A percentile compares a stretch with the other conserved stretches of the same genome.
Evolutionary conservation across 2,888 invertebrate genomes (phyloP).

Genomic region (Pseudococcus jackbeardsleyi): DNA sequence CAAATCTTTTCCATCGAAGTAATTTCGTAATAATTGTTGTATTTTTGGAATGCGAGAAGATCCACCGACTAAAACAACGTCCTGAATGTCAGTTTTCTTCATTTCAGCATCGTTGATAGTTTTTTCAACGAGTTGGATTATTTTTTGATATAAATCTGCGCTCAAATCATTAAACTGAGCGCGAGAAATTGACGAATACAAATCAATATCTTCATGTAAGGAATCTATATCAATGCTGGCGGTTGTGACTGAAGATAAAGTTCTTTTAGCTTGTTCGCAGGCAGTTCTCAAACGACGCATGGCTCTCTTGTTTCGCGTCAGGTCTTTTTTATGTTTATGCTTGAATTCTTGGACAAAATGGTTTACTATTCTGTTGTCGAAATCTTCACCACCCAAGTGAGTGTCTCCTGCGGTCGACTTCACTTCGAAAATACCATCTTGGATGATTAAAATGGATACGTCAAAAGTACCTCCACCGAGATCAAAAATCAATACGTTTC

Average conservation of each 20-base stretch:
- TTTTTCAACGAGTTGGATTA: conserved; percentile 76
- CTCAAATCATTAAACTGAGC: conserved; percentile 98
- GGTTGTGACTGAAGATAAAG: conserved; percentile 86
- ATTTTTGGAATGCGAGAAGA: conserved; percentile 98
- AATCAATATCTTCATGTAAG: conserved; percentile 94
- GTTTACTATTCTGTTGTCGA: conserved; percentile 91
- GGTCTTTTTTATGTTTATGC: conserved; percentile 92
- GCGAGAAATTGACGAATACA: conserved; percentile 72
- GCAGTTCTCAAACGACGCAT: conserved; percentile 80
- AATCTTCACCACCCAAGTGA: conserved; percentile 75
- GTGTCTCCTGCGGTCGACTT: conserved; percentile 86
- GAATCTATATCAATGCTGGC: conserved; percentile 87
- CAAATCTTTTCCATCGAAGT: conserved; percentile 96
- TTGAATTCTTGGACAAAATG: conserved; percentile 93
- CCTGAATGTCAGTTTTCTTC: conserved; percentile 91
- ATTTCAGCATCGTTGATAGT: conserved; percentile 94
- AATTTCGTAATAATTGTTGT: conserved; percentile 94
- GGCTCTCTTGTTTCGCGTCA: conserved; percentile 71
- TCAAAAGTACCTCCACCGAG: conserved; percentile 94
- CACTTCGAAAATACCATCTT: conserved; percentile 94
- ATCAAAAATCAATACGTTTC: conserved; percentile 70
- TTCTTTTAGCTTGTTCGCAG: conserved; percentile 90
- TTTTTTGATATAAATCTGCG: conserved; percentile 90
- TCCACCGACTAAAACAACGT: conserved; percentile 78
- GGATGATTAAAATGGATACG: conserved; percentile 94